A percentile compares a stretch with the other conserved stretches of the same genome.
phyloP scores from a whole-genome alignment of 2,797 vertebrate species.

The Acomys russatus region DNA sequence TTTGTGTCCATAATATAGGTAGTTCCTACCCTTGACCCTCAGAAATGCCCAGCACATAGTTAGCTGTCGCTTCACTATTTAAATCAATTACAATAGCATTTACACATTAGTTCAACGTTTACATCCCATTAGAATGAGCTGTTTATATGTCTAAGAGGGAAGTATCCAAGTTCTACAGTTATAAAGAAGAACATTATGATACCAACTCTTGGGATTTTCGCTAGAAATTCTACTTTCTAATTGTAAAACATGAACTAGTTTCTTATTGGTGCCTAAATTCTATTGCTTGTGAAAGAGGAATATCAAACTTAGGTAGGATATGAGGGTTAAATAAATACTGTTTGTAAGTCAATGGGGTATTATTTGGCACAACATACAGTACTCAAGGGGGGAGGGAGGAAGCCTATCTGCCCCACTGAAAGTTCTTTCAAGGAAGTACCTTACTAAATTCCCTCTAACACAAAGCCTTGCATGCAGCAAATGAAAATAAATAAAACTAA shows the following conservation, averaged over 20 bases:
- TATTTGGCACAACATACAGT: neutral
- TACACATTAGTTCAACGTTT: constrained; percentile 56
- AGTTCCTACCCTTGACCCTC: constrained; percentile 16
- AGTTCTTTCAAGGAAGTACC: constrained; percentile 6
- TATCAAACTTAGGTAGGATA: neutral
- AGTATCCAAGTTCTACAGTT: neutral
- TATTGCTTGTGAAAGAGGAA: constrained; percentile 34
- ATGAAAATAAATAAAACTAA: neutral
- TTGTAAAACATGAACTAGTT: constrained; percentile 39
- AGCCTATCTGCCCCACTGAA: constrained; percentile 29
- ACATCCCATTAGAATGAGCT: constrained; percentile 42
- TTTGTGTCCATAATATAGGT: constrained; percentile 34
- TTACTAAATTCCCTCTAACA: constrained; percentile 22
- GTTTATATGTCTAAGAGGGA: constrained; percentile 27
- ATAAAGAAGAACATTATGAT: constrained; percentile 13
- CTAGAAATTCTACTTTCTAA: constrained; percentile 57
- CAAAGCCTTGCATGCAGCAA: constrained; percentile 7
- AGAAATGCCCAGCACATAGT: constrained; percentile 12
- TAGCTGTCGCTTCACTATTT: constrained; percentile 12
- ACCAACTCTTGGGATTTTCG: neutral
- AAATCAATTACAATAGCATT: constrained; percentile 55
- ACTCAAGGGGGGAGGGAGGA: neutral
- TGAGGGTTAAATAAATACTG: constrained; percentile 32
- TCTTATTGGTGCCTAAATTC: constrained; percentile 21
- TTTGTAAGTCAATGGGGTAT: constrained; percentile 14